A percentile compares a stretch with the other conserved stretches of the same genome.
These are phyloP conservation scores for Brachypodius melanocephalos DNA, from an alignment of 2,113 vertebrate species.

Conservation along the genomic window DNA sequence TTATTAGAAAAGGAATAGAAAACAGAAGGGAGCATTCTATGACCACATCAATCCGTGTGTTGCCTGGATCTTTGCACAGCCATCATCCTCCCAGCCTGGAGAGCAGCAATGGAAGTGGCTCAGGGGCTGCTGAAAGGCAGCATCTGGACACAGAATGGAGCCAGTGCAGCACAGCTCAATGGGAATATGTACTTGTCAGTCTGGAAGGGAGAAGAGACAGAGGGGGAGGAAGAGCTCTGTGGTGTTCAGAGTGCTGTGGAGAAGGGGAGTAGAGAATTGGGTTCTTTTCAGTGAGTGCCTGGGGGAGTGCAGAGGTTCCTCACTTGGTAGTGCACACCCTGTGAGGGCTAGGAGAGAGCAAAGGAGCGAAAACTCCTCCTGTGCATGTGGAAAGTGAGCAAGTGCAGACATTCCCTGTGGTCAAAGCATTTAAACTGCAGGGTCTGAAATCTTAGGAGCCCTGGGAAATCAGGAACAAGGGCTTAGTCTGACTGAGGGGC, in stretches of 20 bases:
- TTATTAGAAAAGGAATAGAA: background rate
- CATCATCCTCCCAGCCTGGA: background rate
- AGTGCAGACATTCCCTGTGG: background rate
- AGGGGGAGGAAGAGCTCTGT: background rate
- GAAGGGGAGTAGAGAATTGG: background rate
- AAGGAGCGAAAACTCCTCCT: background rate
- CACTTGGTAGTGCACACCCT: background rate
- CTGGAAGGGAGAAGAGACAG: background rate
- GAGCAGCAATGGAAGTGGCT: background rate
- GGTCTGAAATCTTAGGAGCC: background rate
- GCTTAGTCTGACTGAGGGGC: background rate
- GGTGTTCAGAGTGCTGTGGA: background rate
- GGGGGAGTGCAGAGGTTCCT: background rate
- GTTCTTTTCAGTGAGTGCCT: background rate
- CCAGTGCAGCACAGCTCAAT: background rate
- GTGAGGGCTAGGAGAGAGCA: rapidly evolving
- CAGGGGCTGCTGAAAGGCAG: background rate
- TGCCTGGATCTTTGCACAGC: background rate
- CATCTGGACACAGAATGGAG: background rate
- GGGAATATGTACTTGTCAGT: background rate
- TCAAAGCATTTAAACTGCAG: background rate
- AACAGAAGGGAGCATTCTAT: background rate
- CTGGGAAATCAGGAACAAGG: background rate
- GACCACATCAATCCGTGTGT: background rate
- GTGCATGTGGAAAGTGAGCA: background rate